Evolutionary conservation across 1,140 invertebrate species (phyloP), one percentile per base, ranked within the genome.

Genomic region (Procambarus clarkii): DNA sequence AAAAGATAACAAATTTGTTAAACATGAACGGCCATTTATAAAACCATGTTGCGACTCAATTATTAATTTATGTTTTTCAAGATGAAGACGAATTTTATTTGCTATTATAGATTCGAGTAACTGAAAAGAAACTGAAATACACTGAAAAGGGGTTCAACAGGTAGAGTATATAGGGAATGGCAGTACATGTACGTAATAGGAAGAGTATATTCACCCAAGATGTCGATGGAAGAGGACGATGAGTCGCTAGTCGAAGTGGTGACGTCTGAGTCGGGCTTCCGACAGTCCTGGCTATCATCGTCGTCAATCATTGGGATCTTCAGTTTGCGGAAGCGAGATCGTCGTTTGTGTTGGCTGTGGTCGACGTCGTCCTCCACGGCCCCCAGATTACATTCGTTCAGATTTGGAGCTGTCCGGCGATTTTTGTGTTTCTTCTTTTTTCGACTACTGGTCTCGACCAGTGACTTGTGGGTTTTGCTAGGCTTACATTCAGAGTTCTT

Each of bases 301-400:
- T 81, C 79, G 48, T 81, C 79, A n/a, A 81, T 81, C 79, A 81
- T 81, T 2, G 79, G 79, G 21, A 81, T 81, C 48, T 81, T 81
- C 48, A 81, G 21, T 48, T 81, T 81, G 8, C 48, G n/a, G 79
- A 58, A 81, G 48, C 79, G 79, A 24, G 79, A 54, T 18, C 48
- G 48, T 54, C 15, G 48, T 21, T 54, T 81, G 48, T 24, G 54
- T 21, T 81, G 48, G 13, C 2, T 54, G 8, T 54, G 2, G 50
- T 54, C 50, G n/a, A 7, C n/a, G 7, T 74, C 5, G 21, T 21
- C 21, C 4, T 64, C 60, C 13, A 5, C 3, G 1, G 4, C 13
- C 60, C 4, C 60, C 3, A 64, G 60, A 15, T 18, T 11, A 64
- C 13, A 7, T 5, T 74, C 69, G 69, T 34, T 74, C 3, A 9